These are phyloP conservation scores for Charina bottae DNA, from an alignment of 2,113 vertebrate species.

Conservation along the genomic window DNA sequence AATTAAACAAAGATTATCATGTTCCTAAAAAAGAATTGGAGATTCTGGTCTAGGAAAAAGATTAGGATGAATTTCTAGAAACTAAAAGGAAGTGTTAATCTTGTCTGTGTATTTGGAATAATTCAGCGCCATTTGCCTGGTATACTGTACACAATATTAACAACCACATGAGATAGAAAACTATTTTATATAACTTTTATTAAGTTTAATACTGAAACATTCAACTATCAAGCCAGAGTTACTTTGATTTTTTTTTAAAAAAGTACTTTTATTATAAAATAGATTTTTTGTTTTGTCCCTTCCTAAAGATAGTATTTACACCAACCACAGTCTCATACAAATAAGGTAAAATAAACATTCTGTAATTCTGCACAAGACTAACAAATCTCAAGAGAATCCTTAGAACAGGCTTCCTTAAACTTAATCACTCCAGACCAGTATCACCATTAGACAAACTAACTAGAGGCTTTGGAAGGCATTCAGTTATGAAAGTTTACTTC, in stretches of 20 bases:
- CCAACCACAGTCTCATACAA: not conserved
- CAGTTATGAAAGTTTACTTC: too few relatives aligned
- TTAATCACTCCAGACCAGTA: too few relatives aligned
- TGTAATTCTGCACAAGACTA: not conserved
- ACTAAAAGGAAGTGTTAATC: not conserved
- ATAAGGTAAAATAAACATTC: not conserved
- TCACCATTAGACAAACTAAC: too few relatives aligned
- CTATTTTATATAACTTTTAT: not conserved
- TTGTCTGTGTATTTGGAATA: not conserved
- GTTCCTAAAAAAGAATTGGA: too few relatives aligned
- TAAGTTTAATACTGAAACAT: not conserved
- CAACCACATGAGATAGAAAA: not conserved
- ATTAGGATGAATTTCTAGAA: not conserved
- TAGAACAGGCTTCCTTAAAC: not conserved
- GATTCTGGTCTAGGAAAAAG: too few relatives aligned
- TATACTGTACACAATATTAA: not conserved
- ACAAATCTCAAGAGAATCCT: not conserved
- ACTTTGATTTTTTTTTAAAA: not conserved
- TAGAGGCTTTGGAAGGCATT: too few relatives aligned
- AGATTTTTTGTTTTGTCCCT: too few relatives aligned
- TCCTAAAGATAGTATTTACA: not conserved
- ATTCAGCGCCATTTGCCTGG: not conserved
- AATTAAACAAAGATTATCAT: too few relatives aligned
- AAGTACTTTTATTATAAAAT: not conserved
- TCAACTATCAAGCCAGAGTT: not conserved